phyloP scores from a whole-genome alignment of 2,113 vertebrate species.

The Paramisgurnus dabryanus region DNA sequence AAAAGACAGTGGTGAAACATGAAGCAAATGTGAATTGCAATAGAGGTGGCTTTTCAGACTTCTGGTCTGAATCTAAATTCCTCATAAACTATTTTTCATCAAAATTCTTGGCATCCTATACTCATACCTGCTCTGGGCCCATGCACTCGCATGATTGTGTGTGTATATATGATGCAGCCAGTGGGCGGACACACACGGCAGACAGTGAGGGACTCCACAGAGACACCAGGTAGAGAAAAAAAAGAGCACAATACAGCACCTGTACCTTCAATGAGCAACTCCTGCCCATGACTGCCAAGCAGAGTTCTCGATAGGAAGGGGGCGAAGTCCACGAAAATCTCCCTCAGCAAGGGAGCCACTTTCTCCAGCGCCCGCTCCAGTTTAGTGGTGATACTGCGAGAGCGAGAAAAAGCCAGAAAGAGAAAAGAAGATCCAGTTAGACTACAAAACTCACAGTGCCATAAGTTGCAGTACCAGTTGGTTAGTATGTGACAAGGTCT shows the following conservation, averaged over 20 bases:
- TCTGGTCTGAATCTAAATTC: neutral
- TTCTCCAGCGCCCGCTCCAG: slow-evolving; percentile 98
- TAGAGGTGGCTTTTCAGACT: slow-evolving; percentile 8
- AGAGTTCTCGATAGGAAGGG: slow-evolving; percentile 96
- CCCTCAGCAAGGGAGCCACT: slow-evolving; percentile 95
- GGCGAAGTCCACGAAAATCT: slow-evolving; percentile 99
- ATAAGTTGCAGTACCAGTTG: neutral
- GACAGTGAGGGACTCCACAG: slow-evolving; percentile 69
- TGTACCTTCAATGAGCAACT: slow-evolving; percentile 99
- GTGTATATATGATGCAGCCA: slow-evolving; percentile 65
- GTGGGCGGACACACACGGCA: slow-evolving; percentile 50
- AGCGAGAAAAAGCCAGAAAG: slow-evolving; percentile 6
- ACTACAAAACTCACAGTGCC: neutral
- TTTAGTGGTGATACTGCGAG: slow-evolving; percentile 96
- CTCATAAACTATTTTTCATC: no score
- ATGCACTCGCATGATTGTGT: slow-evolving; percentile 60
- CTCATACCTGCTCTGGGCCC: slow-evolving; percentile 66
- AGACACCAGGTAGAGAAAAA: slow-evolving; percentile 73
- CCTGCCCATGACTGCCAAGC: slow-evolving; percentile 98
- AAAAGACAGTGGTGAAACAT: slow-evolving; percentile 61
- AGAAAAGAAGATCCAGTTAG: slow-evolving; percentile 21
- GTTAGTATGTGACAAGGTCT: slow-evolving; percentile 47
- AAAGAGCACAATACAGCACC: slow-evolving; percentile 76
- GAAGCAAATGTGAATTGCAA: slow-evolving; percentile 65
- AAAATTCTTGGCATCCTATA: slow-evolving; percentile 11